These are phyloP conservation scores for Alviniconcha strummeri DNA, from an alignment of 2,888 invertebrate species.

Conservation along the genomic window DNA sequence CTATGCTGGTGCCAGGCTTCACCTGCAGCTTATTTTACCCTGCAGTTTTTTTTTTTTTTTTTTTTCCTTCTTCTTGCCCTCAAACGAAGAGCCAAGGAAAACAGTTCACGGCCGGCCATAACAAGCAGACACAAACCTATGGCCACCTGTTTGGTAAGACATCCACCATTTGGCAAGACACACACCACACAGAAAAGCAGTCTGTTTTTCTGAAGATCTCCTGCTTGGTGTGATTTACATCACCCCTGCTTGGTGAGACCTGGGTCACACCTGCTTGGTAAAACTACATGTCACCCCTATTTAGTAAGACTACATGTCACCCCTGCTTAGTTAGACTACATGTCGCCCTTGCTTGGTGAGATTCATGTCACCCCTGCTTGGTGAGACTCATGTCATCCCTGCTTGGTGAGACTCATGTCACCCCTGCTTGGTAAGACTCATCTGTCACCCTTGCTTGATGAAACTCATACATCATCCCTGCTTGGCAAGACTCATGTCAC, in stretches of 20 bases:
- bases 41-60: no score
- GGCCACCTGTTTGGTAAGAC: no score
- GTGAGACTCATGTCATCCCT: constrained; percentile 47
- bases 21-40: no score
- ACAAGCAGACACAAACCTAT: no score
- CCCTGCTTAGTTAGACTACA: constrained; percentile 70
- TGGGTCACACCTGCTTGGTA: no score
- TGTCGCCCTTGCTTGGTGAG: constrained; percentile 85
- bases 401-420: no score
- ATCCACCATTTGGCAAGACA: no score
- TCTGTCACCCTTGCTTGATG: constrained; percentile 96
- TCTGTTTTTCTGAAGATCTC: constrained; percentile 94
- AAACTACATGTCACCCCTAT: constrained; percentile 95
- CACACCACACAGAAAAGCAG: background rate
- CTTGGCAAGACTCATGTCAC: constrained; percentile 81
- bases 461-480: constrained; percentile 73
- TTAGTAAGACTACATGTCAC: constrained; percentile 91
- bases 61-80: no score
- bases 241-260: no score
- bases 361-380: constrained; percentile 30
- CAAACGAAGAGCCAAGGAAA: no score
- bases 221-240: constrained; percentile 80
- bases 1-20: no score
- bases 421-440: constrained; percentile 78
- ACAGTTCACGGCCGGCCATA: no score